Percentiles rank a stretch among this genome's conserved stretches.
Conservation (phyloP, 2,888 invertebrate genomes). For the Pteria penguin region DNA sequence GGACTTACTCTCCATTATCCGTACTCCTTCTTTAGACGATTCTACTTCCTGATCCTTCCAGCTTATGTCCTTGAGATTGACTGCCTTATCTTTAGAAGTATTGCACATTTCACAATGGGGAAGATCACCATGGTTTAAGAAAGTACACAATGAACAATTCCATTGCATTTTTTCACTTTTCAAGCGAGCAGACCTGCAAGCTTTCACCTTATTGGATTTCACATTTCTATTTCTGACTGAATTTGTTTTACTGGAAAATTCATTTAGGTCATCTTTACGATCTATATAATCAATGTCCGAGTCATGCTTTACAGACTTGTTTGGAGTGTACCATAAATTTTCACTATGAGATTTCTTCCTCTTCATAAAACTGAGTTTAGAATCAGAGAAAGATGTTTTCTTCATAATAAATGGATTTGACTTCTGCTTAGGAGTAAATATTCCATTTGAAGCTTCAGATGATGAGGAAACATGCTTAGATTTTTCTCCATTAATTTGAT, state of each 20-base stretch:
- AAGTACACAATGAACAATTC: constrained; percentile 73
- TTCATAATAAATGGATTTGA: neutral
- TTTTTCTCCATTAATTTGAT: no score
- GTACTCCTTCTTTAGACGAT: neutral
- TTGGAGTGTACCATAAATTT: no score
- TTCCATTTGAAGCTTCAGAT: neutral
- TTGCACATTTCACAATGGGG: constrained; percentile 74
- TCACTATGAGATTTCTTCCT: neutral
- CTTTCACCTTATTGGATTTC: neutral
- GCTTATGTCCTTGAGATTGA: neutral
- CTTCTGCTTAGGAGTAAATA: neutral
- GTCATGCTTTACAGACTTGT: neutral
- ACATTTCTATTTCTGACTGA: no score
- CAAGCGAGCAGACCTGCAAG: neutral
- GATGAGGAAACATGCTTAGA: neutral
- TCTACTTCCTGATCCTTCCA: neutral
- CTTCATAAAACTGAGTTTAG: neutral
- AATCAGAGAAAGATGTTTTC: neutral
- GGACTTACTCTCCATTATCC: neutral
- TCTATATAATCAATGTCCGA: neutral
- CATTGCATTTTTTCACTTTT: constrained; percentile 44
- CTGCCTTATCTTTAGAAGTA: constrained; percentile 55
- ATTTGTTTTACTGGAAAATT: neutral
- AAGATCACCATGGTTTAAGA: constrained; percentile 65
- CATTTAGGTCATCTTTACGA: neutral